These are phyloP conservation scores for Hydrophis major DNA, from an alignment of 2,797 vertebrate species.

Conservation along the genomic window DNA sequence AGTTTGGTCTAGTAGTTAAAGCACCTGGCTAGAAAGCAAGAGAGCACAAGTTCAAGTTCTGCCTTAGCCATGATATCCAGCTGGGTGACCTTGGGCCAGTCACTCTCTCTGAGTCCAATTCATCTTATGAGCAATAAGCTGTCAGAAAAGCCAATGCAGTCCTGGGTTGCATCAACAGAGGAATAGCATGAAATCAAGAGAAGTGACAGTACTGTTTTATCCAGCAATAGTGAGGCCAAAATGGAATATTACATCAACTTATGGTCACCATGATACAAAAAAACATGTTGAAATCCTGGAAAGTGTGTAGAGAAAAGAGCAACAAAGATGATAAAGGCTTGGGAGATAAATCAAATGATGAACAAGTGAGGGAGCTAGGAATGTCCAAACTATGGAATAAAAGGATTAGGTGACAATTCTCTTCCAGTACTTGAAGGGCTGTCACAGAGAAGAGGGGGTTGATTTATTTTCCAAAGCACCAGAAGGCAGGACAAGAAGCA, in stretches of 20 bases:
- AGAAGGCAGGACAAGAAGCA: not conserved
- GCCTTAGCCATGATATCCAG: not conserved
- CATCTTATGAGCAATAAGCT: not conserved
- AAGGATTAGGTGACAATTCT: not conserved
- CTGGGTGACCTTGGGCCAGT: not conserved
- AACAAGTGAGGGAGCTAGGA: not conserved
- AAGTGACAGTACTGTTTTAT: not conserved
- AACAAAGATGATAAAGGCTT: not conserved
- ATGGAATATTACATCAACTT: not conserved
- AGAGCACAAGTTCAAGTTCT: not conserved
- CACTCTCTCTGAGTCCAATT: not conserved
- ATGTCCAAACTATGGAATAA: not conserved
- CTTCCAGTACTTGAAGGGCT: not conserved
- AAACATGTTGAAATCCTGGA: not conserved
- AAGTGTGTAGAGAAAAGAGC: not conserved
- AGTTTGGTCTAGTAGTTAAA: not conserved
- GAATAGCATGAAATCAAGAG: not conserved
- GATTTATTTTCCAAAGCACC: not conserved
- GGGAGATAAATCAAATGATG: not conserved
- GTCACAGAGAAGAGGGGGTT: not conserved
- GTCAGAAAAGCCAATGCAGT: not conserved
- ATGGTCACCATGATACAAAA: not conserved
- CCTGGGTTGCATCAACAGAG: not conserved
- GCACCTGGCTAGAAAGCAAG: not conserved
- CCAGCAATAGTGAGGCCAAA: not conserved